These are phyloP conservation scores for Myzus persicae DNA, from an alignment of 1,140 invertebrate species.

Conservation along the genomic window DNA sequence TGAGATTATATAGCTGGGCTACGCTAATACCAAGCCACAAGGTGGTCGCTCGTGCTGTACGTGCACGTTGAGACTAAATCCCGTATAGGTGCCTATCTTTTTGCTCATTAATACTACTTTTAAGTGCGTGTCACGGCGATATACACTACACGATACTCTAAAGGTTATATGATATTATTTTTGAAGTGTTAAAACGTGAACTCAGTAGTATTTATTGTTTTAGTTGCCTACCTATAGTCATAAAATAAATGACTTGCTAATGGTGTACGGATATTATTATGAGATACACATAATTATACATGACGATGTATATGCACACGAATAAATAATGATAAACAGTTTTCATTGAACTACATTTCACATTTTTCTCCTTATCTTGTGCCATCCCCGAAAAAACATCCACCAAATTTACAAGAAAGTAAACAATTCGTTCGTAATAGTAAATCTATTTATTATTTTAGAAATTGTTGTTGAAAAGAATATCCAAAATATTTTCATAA, in stretches of 20 bases:
- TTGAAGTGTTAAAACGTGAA: background rate
- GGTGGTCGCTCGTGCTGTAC: background rate
- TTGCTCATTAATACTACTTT: background rate
- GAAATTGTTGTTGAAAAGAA: background rate
- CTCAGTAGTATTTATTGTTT: background rate
- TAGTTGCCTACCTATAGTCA: background rate
- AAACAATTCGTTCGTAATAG: background rate
- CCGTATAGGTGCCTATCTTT: background rate
- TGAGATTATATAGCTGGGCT: background rate
- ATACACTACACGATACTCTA: too few species aligned
- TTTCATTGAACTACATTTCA: background rate
- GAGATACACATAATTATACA: too few species aligned
- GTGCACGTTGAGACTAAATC: background rate
- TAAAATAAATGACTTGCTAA: background rate
- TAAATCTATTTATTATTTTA: too few species aligned
- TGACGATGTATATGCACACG: too few species aligned
- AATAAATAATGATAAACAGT: background rate
- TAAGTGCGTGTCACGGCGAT: background rate
- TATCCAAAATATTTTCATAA: background rate
- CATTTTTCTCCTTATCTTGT: background rate
- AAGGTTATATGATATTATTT: background rate
- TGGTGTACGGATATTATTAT: background rate
- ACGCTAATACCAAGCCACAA: background rate
- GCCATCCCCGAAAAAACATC: background rate
- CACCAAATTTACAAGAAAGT: background rate